A percentile compares a stretch with the other conserved stretches of the same genome.
phyloP scores from a whole-genome alignment of 1,140 invertebrate species.

The Ruditapes philippinarum region DNA sequence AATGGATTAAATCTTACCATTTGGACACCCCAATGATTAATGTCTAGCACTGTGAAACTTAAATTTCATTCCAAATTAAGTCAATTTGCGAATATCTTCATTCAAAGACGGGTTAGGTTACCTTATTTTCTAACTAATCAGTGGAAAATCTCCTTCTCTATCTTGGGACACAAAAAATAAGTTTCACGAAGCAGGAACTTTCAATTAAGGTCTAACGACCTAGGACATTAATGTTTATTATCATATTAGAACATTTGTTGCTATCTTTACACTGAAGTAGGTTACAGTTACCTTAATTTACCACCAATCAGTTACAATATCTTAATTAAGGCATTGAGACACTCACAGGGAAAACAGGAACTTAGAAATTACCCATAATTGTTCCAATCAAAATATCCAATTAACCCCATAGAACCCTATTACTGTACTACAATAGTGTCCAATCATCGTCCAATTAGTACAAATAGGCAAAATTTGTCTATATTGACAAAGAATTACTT shows the following conservation, averaged over 20 bases:
- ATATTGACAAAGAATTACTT: no score
- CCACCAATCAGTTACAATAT: neutral
- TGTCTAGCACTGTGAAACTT: conserved; percentile 1
- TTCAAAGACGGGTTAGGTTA: conserved; percentile 23
- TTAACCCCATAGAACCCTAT: neutral
- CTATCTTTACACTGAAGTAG: neutral
- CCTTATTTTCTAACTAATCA: neutral
- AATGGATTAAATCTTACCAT: conserved; percentile 49
- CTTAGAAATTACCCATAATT: neutral
- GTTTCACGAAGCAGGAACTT: neutral
- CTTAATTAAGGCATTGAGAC: conserved; percentile 20
- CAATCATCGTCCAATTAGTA: no score
- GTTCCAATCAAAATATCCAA: neutral
- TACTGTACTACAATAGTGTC: no score
- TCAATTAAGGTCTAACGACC: neutral
- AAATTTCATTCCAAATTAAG: conserved; percentile 55
- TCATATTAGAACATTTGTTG: conserved; percentile 15
- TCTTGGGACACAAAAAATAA: neutral
- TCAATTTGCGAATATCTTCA: conserved; percentile 56
- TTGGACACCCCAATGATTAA: conserved; percentile 52
- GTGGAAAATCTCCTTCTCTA: neutral
- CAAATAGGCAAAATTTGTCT: no score
- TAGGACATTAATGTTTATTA: neutral
- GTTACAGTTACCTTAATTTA: conserved; percentile 14
- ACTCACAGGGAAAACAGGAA: neutral